Conservation (phyloP, 2,888 invertebrate species). For the Brachyptera risi region DNA sequence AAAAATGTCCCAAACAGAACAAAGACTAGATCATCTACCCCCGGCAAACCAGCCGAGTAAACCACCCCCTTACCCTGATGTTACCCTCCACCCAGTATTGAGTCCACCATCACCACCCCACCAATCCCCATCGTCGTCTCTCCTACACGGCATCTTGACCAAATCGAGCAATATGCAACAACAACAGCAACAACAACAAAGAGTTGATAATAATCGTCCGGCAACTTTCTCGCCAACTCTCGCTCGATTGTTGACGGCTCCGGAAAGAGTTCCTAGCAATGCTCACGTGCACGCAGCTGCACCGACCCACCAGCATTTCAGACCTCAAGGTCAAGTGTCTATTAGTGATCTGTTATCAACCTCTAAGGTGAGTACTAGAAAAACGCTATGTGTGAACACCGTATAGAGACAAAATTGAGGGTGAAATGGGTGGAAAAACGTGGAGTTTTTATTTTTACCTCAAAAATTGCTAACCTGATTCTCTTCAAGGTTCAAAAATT, state of each 20-base stretch:
- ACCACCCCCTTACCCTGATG: constrained; percentile 72
- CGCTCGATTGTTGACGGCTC: constrained; percentile 72
- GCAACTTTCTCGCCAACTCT: constrained; percentile 72
- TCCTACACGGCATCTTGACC: constrained; percentile 73
- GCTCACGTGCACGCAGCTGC: constrained; percentile 33
- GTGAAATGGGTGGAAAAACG: too few relatives aligned
- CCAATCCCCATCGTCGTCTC: constrained; percentile 54
- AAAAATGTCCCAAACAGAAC: constrained; percentile 48
- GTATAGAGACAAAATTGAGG: too few relatives aligned
- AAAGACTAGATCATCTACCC: constrained; percentile 31
- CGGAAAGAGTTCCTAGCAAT: constrained; percentile 39
- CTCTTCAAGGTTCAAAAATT: too few relatives aligned
- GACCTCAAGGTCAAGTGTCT: constrained; percentile 43
- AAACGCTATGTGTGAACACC: too few relatives aligned
- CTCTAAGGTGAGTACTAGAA: constrained; percentile 44
- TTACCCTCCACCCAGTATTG: constrained; percentile 71
- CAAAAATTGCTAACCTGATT: too few relatives aligned
- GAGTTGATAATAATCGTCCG: constrained; percentile 44
- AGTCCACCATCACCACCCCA: constrained; percentile 39
- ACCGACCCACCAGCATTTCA: constrained; percentile 38
- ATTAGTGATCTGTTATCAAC: constrained; percentile 50
- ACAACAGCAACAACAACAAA: constrained; percentile 19
- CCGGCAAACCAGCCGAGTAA: constrained; percentile 40
- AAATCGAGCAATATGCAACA: too few relatives aligned
- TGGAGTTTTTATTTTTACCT: too few relatives aligned